Conservation (phyloP, 2,113 vertebrate species). For the Trinectes maculatus region DNA sequence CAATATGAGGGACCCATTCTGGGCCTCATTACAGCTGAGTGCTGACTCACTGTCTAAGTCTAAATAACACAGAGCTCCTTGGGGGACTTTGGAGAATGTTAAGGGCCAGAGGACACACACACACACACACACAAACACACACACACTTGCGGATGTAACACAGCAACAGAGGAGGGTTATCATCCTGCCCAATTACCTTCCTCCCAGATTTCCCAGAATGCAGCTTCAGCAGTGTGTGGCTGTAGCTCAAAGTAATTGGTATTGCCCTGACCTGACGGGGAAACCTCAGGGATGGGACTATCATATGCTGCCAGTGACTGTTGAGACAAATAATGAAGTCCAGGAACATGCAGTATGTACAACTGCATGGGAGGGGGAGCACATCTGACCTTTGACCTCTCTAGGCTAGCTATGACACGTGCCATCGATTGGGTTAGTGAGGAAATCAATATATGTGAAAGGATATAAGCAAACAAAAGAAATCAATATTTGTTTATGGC, state of each 20-base stretch:
- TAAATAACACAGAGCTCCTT: constrained; percentile 49
- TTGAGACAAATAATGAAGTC: constrained; percentile 34
- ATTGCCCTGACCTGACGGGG: constrained; percentile 37
- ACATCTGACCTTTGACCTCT: constrained; percentile 8
- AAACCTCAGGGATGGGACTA: constrained; percentile 19
- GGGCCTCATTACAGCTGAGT: constrained; percentile 50
- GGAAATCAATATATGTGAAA: constrained; percentile 25
- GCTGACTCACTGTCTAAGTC: constrained; percentile 54
- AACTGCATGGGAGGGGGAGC: neutral
- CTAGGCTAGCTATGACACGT: neutral
- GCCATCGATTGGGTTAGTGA: neutral
- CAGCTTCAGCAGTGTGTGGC: constrained; percentile 44
- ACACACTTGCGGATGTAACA: constrained; percentile 12
- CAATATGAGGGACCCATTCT: constrained; percentile 3
- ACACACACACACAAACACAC: constrained; percentile 22
- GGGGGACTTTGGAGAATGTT: constrained; percentile 33
- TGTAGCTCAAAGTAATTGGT: constrained; percentile 56
- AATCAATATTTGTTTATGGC: constrained; percentile 17
- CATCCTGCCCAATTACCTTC: constrained; percentile 63
- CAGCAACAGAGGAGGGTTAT: constrained; percentile 38
- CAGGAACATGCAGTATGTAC: neutral
- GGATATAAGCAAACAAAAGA: constrained; percentile 2
- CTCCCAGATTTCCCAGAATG: constrained; percentile 65
- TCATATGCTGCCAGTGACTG: neutral
- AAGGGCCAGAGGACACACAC: constrained; percentile 38